These are phyloP conservation scores for Pheosia gnoma DNA, from an alignment of 2,888 invertebrate genomes.

Conservation along the genomic window DNA sequence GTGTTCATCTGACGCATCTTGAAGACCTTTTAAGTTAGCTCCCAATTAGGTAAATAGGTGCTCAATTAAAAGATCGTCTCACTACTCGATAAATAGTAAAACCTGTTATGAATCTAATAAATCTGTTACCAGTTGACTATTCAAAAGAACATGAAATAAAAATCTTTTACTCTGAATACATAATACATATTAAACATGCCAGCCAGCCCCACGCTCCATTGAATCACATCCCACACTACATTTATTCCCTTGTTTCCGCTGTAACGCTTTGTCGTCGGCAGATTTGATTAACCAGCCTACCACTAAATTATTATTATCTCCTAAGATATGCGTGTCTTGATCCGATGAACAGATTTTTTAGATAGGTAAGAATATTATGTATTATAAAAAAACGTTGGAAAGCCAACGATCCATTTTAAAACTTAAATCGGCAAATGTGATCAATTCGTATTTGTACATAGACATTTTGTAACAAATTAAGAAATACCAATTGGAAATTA, in stretches of 20 bases:
- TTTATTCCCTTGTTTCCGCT: conserved; percentile 7
- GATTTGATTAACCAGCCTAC: background rate
- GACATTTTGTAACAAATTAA: background rate
- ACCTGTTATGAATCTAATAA: too few species aligned
- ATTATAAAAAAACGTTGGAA: too few species aligned
- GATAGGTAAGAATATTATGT: too few species aligned
- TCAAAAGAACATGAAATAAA: background rate
- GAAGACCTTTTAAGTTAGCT: too few species aligned
- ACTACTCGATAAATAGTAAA: too few species aligned
- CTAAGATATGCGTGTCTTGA: background rate
- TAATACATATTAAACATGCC: conserved; percentile 1
- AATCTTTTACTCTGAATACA: background rate
- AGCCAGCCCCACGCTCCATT: background rate
- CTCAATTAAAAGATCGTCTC: too few species aligned
- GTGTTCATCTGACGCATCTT: too few species aligned
- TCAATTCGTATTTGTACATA: background rate
- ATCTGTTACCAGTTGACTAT: too few species aligned
- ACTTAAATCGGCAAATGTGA: too few species aligned
- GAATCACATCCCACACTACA: conserved; percentile 2
- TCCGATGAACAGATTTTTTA: background rate
- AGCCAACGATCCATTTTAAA: too few species aligned
- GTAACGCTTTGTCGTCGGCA: background rate
- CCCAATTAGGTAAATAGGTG: too few species aligned
- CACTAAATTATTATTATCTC: background rate
- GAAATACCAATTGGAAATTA: background rate